Conservation (phyloP, 1,140 invertebrate genomes). For the Drosophila simulans region DNA sequence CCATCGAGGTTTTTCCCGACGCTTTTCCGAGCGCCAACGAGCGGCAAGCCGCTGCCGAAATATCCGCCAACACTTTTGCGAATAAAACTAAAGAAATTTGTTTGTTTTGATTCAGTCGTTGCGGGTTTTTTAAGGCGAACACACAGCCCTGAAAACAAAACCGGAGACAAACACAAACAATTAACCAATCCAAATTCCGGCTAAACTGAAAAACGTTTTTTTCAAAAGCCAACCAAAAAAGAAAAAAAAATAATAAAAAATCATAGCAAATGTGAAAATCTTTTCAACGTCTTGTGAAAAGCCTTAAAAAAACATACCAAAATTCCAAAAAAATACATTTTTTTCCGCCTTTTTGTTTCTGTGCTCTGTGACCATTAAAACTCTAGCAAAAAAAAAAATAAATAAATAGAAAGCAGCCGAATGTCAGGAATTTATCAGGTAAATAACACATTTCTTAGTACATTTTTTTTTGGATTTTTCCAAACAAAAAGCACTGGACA, state of each 20-base stretch:
- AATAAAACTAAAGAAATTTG: slow-evolving; percentile 83
- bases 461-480: neutral
- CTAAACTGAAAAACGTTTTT: slow-evolving; percentile 8
- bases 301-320: slow-evolving; percentile 31
- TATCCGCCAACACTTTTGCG: slow-evolving; percentile 51
- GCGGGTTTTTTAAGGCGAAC: slow-evolving; percentile 79
- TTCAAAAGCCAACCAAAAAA: neutral
- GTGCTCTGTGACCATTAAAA: slow-evolving; percentile 25
- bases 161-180: neutral
- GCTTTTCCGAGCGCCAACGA: slow-evolving; percentile 13
- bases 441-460: slow-evolving; percentile 20
- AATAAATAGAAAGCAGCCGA: slow-evolving; percentile 2
- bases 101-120: slow-evolving; percentile 84
- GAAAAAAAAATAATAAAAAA: neutral
- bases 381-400: slow-evolving; percentile 11
- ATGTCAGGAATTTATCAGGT: slow-evolving; percentile 35
- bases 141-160: slow-evolving; percentile 46
- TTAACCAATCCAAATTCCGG: slow-evolving; percentile 4
- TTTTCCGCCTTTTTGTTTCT: slow-evolving; percentile 40
- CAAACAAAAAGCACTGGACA: neutral
- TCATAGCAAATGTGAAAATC: slow-evolving; percentile 8
- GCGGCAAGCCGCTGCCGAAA: slow-evolving; percentile 20
- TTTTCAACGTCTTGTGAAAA: slow-evolving; percentile 21
- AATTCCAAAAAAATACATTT: slow-evolving; percentile 16
- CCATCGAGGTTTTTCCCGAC: slow-evolving; percentile 17